Base-by-base conservation (phyloP, 2,888 invertebrate genomes). In the Trissoscelio sp. region DNA sequence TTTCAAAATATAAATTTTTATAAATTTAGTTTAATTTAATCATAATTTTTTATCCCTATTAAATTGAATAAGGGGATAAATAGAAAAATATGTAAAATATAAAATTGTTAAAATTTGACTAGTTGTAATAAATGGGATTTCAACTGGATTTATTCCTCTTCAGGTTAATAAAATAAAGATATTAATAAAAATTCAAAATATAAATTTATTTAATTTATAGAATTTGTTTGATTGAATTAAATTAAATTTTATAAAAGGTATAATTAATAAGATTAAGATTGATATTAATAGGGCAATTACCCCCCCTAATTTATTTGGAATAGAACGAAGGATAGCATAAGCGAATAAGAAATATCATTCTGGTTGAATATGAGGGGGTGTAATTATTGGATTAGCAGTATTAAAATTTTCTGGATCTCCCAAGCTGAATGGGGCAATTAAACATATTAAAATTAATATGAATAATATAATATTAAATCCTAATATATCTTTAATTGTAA, bases 331-430 rank as follows among this genome's bases (percentile, higher is more conserved):
- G 92, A 96, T 96, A 14, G 96, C 95, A 91, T 96, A 96, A 11
- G 96, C 95, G 93, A 96, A 96, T 92, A 96, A 90, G 87, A 96
- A 96, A 90, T 96, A 96, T 94, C 96, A 96, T 94, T 96, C 96
- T 51, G 96, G 96, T 93, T 96, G 95, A 92, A 96, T 96, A 88
- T 96, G 96, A 5, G 93, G 89, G 0, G 96, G 95, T 0, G 95
- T 96, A 12, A 94, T 92, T 92, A 95, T 87, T 0, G 94, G 93
- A 83, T 95, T 95, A 3, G 95, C 95, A 0, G 94, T 94, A 16
- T 93, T 94, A 92, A 95, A 96, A 92, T 96, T 96, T 92, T 95
- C 95, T 0, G 95, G 94, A 24, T 96, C 95, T 85, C 93, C 93
- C 89, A 96, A 86, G 88, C 94, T 81, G 86, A 94, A 93, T 0